Conservation (phyloP, 2,888 invertebrate genomes). For the Macrophya alboannulata region DNA sequence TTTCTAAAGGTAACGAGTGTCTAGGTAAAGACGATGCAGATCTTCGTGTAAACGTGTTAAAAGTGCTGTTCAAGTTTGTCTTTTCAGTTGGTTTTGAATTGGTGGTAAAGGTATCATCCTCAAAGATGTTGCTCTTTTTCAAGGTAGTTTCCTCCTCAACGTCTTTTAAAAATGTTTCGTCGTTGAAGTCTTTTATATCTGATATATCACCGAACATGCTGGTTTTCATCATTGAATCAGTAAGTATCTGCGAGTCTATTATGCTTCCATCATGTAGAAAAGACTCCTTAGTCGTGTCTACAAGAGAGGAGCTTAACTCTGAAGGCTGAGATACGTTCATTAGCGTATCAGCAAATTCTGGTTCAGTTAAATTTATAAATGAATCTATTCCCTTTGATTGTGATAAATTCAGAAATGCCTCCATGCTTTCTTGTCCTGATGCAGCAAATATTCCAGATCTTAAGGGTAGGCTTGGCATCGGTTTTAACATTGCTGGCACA, state of each 20-base stretch:
- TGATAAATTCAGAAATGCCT: slow-evolving; percentile 74
- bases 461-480: slow-evolving; percentile 56
- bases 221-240: slow-evolving; percentile 75
- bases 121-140: slow-evolving; percentile 49
- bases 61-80: slow-evolving; percentile 55
- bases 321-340: slow-evolving; percentile 76
- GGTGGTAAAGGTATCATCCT: slow-evolving; percentile 59
- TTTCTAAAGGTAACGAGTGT: slow-evolving; percentile 35
- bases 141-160: slow-evolving; percentile 23
- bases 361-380: slow-evolving; percentile 74
- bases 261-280: slow-evolving; percentile 60
- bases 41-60: slow-evolving; percentile 37
- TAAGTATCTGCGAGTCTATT: slow-evolving; percentile 72
- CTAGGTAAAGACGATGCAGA: slow-evolving; percentile 26
- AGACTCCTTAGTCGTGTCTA: slow-evolving; percentile 61
- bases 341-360: slow-evolving; percentile 72
- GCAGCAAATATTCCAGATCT: slow-evolving; percentile 43
- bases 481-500: slow-evolving; percentile 72
- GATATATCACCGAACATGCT: slow-evolving; percentile 69
- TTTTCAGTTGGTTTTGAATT: not conserved
- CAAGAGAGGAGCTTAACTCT: slow-evolving; percentile 70
- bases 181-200: slow-evolving; percentile 46
- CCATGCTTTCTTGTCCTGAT: slow-evolving; percentile 75
- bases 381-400: slow-evolving; percentile 75
- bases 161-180: slow-evolving; percentile 61